A percentile compares a stretch with the other conserved stretches of the same genome.
Evolutionary conservation across 2,797 vertebrate genomes (phyloP).

Genomic region (Enteromius viviparus): DNA sequence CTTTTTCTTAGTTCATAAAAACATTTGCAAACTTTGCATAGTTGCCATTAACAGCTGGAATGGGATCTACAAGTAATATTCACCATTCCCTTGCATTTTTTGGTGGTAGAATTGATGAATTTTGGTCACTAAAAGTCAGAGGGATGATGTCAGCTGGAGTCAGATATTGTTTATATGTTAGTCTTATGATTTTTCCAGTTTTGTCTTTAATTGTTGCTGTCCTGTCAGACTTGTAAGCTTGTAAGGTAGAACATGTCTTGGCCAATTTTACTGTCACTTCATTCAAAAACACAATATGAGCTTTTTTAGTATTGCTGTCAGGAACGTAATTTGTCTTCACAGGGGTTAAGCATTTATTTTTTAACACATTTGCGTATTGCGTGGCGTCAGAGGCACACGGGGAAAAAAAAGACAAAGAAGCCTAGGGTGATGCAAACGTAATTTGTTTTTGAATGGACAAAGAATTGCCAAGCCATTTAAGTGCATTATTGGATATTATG

Average conservation of each 20-base stretch:
- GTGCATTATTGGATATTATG: slow-evolving; percentile 56
- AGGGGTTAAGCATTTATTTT: not conserved
- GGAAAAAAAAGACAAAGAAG: slow-evolving; percentile 42
- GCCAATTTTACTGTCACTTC: slow-evolving; percentile 1
- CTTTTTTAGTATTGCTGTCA: slow-evolving; percentile 20
- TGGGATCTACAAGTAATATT: not conserved
- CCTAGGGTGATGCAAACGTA: slow-evolving; percentile 38
- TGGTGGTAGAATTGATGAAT: not conserved
- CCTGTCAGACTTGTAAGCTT: not conserved
- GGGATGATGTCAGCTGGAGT: not conserved
- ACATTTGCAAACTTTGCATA: not conserved
- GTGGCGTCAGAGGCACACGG: slow-evolving; percentile 15
- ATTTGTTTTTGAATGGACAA: slow-evolving; percentile 39
- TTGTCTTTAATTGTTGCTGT: not conserved
- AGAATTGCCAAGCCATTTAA: slow-evolving; percentile 56
- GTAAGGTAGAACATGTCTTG: not conserved
- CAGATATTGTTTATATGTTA: slow-evolving; percentile 1
- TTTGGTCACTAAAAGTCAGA: not conserved
- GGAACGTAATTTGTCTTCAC: slow-evolving; percentile 13
- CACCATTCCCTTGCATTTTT: not conserved
- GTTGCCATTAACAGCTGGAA: not conserved
- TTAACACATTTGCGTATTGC: slow-evolving; percentile 13
- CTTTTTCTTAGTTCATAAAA: not conserved
- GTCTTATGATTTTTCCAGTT: not conserved
- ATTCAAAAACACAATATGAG: not conserved